A percentile compares a stretch with the other conserved stretches of the same genome.
Conservation (phyloP, 2,888 invertebrate species). For the Silvanus unidentatus region DNA sequence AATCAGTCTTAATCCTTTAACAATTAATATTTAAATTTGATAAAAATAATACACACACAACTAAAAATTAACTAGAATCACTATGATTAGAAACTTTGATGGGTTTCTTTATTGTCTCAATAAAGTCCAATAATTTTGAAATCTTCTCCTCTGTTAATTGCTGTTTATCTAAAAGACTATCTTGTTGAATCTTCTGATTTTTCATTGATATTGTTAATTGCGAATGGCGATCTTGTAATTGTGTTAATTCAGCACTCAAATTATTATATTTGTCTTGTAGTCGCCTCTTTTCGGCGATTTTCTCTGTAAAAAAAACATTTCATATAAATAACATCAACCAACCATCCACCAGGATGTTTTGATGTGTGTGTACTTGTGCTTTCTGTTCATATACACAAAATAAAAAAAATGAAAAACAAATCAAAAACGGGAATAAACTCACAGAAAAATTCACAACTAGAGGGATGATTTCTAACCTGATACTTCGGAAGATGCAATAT, state of each 20-base stretch:
- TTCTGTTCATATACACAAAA: no score
- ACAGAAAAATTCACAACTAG: constrained; percentile 8
- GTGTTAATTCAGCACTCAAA: constrained; percentile 41
- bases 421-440: background rate
- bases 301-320: constrained; percentile 39
- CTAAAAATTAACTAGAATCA: background rate
- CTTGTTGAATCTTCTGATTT: constrained; percentile 39
- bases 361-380: background rate
- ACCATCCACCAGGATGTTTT: background rate
- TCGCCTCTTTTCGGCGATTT: constrained; percentile 40
- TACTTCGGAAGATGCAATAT: constrained; percentile 34
- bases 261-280: constrained; percentile 41
- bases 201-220: constrained; percentile 42
- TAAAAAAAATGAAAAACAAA: background rate
- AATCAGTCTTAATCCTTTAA: constrained; percentile 16
- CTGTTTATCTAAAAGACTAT: constrained; percentile 36
- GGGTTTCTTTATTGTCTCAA: constrained; percentile 26
- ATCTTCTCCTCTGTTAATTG: constrained; percentile 42
- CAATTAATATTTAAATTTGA: constrained; percentile 4
- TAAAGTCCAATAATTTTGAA: constrained; percentile 39
- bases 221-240: constrained; percentile 45
- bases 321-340: background rate
- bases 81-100: background rate
- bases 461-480: constrained; percentile 32
- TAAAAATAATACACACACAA: constrained; percentile 5